Evolutionary conservation across 2,113 vertebrate species (phyloP), one percentile per base, ranked within the genome.

Genomic region (Nothoprocta pentlandii): DNA sequence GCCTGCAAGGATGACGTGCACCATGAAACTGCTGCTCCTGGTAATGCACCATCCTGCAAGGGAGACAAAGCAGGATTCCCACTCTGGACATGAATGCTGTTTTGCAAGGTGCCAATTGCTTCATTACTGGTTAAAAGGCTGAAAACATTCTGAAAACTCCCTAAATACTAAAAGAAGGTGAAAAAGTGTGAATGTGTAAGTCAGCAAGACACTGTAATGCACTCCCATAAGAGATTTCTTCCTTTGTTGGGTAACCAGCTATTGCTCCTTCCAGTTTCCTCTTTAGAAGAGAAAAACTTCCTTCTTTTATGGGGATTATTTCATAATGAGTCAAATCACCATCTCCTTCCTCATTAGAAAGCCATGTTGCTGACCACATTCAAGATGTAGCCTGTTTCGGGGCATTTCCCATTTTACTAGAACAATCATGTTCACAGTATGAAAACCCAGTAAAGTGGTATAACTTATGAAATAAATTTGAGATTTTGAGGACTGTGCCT

Each of bases 251-350:
- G 21, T 11, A 66, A 59, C 21, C 74, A 81, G 53, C 32, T 54
- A 83, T 96, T 95, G 85, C 39, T 95, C 87, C 91, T 34, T 58
- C 68, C n/a, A n/a, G 80, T 81, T 94, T 94, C 87, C 90, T 93
- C 80, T 56, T 49, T 70, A 80, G 69, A 75, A 88, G 22, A 92
- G 32, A 85, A 90, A 95, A 67, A 75, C 68, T 91, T 96, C 96
- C 91, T 94, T 73, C 82, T 92, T 94, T 86, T 75, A 78, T 34
- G 64, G 77, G 75, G 34, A 85, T n/a, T n/a, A 47, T 84, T 92
- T 44, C 39, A 58, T 78, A 83, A 63, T 75, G 87, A 94, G 32
- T 78, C 58, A 90, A 91, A 87, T 67, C 32, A 67, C 32, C 67
- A 47, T 1, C 1, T 67, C 93, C 76, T 90, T 53, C 76, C 61